A percentile compares a stretch with the other conserved stretches of the same genome.
phyloP scores from a whole-genome alignment of 2,888 invertebrate species.

The Mycalesis mineus region DNA sequence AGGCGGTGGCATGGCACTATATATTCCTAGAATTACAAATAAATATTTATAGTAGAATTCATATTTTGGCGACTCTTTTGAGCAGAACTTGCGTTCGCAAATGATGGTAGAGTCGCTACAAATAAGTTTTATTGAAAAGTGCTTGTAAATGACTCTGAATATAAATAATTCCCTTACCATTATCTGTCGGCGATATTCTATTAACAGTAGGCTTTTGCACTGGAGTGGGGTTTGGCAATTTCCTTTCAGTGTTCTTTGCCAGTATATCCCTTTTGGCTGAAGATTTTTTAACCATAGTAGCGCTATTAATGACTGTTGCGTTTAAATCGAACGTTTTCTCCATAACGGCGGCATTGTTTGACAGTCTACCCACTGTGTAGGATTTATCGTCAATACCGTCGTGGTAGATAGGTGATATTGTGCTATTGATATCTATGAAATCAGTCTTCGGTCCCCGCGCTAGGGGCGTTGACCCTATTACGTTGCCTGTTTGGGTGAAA shows the following conservation, averaged over 20 bases:
- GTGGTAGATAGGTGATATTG: conserved; percentile 66
- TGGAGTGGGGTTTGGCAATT: conserved; percentile 35
- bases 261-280: conserved; percentile 59
- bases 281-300: conserved; percentile 52
- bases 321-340: conserved; percentile 51
- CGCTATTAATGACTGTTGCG: conserved; percentile 56
- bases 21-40: conserved; percentile 45
- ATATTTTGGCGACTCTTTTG: too few relatives aligned
- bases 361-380: conserved; percentile 47
- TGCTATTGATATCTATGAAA: conserved; percentile 54
- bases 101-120: too few relatives aligned
- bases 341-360: conserved; percentile 36
- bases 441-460: conserved; percentile 45
- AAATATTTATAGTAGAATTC: too few relatives aligned
- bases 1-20: conserved; percentile 55
- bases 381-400: conserved; percentile 58
- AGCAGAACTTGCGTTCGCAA: too few relatives aligned
- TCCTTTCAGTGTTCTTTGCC: conserved; percentile 50
- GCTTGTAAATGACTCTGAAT: too few relatives aligned
- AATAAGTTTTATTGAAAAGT: too few relatives aligned
- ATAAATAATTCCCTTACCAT: conserved; percentile 42
- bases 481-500: conserved; percentile 50
- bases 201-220: conserved; percentile 37
- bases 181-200: conserved; percentile 39
- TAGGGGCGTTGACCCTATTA: conserved; percentile 67